phyloP scores from a whole-genome alignment of 2,113 vertebrate genomes.

The Circaetus cinerascens region DNA sequence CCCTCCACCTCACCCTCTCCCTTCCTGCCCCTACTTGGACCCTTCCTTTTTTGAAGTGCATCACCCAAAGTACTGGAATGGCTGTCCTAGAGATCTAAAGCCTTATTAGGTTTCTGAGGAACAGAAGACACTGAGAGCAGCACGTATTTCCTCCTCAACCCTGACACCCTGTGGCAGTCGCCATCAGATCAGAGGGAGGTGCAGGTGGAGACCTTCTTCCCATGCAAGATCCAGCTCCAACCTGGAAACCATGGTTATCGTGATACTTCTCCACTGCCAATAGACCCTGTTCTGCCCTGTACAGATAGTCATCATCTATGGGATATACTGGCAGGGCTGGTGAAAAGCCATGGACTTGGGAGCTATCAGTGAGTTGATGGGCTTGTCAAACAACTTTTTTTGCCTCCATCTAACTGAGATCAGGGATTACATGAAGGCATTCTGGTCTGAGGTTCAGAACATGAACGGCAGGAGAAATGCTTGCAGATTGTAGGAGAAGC shows the following conservation, averaged over 20 bases:
- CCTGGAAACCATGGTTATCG: background rate
- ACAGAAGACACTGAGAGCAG: background rate
- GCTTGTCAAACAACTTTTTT: background rate
- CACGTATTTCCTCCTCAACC: background rate
- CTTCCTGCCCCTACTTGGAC: too few relatives aligned
- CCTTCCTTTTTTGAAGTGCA: background rate
- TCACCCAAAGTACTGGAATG: too few relatives aligned
- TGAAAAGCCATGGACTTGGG: background rate
- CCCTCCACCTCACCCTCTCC: background rate
- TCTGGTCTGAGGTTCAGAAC: background rate
- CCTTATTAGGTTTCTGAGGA: background rate
- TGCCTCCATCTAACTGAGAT: background rate
- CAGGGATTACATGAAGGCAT: background rate
- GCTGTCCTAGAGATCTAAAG: too few relatives aligned
- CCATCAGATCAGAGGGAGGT: background rate
- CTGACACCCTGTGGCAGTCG: background rate
- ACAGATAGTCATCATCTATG: background rate
- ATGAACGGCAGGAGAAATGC: background rate
- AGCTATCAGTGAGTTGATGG: background rate
- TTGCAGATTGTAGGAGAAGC: background rate
- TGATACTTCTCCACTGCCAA: too few relatives aligned
- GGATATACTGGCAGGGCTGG: background rate
- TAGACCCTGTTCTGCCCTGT: background rate
- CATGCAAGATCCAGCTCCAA: background rate
- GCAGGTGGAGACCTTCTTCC: background rate